Base-by-base conservation (phyloP, 2,797 vertebrate genomes). In the Chromis chromis region DNA sequence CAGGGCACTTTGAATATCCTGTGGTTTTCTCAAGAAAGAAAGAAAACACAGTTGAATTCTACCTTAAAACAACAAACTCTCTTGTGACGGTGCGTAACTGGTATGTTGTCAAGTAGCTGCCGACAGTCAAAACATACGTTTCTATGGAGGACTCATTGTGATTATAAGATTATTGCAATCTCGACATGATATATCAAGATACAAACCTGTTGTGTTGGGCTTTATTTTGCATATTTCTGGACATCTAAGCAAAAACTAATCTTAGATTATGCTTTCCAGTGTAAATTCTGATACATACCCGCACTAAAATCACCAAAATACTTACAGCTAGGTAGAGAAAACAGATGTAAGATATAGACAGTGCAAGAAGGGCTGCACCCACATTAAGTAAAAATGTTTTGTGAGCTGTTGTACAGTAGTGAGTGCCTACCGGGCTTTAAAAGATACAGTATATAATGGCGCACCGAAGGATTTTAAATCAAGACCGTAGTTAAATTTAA, bases 381-480 rank as follows among this genome's bases (percentile, higher is more conserved):
- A 36, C n/a, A 9, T 27, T 4, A 22, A 48, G 42, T 40, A 16
- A 50, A n/a, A 36, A 36, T 36, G 33, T 36, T 36, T 36, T 36
- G 33, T 36, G 33, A 36, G 33, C 33, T 36, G 11, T 12, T 36
- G 33, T 36, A 36, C 33, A 36, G 33, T 36, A 36, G 33, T 10
- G 33, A 3, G 44, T 24, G 22, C n/a, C 25, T 8, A 27, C 16
- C 17, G 13, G 33, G 40, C 36, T 65, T 57, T 33, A 61, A 71
- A 58, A 65, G 31, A 74, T 27, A 52, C 16, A 27, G 9, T 27
- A 21, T 21, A 31, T 50, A 59, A 66, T 55, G 25, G 8, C 14
- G 14, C 21, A 52, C 21, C 14, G 42, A 36, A 36, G 33, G 33
- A 36, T 36, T 56, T 76, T 21, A 74, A 74, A 74, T 46, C 14